Evolutionary conservation across 2,113 vertebrate species (phyloP).

Genomic region (Amblyornis subalaris): DNA sequence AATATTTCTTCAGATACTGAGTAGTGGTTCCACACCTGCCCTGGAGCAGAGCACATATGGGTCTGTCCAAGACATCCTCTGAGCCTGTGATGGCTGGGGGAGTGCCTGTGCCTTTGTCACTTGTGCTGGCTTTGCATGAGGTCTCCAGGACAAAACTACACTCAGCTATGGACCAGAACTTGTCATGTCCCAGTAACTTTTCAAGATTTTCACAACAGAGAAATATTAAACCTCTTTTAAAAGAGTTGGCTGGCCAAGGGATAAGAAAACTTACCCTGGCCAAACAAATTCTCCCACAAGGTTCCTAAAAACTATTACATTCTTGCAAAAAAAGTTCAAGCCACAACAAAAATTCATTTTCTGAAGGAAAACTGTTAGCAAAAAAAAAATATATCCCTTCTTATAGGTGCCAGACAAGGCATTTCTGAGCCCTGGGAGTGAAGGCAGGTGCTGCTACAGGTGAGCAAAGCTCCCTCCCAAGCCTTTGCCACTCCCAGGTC

Average conservation of each 20-base stretch:
- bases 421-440: not conserved
- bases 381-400: not conserved
- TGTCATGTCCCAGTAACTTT: not conserved
- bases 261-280: not conserved
- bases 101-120: not conserved
- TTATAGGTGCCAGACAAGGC: not conserved
- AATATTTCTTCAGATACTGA: not conserved
- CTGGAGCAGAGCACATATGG: not conserved
- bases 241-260: not conserved
- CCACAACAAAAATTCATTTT: not conserved
- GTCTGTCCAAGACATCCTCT: not conserved
- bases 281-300: not conserved
- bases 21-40: not conserved
- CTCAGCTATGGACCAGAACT: not conserved
- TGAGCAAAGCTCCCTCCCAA: not conserved
- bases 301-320: not conserved
- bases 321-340: not conserved
- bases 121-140: not conserved
- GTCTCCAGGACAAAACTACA: not conserved
- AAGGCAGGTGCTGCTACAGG: not conserved
- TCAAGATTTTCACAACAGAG: not conserved
- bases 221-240: not conserved
- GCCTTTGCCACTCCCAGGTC: not conserved
- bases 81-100: not conserved
- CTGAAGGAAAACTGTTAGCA: not conserved